Conservation (phyloP, 1,140 invertebrate genomes). For the Armadillidium nasatum region DNA sequence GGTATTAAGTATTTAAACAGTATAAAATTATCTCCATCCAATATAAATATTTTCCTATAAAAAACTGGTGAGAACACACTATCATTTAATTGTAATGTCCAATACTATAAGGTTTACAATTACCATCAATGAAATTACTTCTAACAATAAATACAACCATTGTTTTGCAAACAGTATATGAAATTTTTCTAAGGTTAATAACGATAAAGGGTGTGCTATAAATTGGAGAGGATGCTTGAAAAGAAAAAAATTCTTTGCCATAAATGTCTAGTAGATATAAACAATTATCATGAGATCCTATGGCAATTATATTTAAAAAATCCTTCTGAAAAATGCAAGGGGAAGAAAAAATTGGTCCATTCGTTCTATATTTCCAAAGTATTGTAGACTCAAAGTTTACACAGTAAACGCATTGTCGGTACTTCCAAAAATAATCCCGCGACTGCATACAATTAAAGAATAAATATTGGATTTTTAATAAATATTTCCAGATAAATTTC, state of each 20-base stretch:
- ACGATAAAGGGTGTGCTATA: not conserved
- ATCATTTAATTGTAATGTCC: not conserved
- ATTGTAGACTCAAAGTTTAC: not conserved
- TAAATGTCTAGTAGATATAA: not conserved
- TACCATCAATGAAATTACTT: not conserved
- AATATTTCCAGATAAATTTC: not conserved
- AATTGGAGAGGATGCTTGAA: not conserved
- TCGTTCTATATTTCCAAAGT: not conserved
- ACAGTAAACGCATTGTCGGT: not conserved
- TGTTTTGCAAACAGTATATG: not conserved
- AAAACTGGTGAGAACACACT: not conserved
- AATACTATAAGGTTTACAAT: not conserved
- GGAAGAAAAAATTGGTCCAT: not conserved
- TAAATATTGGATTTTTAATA: not conserved
- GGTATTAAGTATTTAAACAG: not conserved
- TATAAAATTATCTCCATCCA: not conserved
- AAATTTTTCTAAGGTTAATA: not conserved
- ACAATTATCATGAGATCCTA: not conserved
- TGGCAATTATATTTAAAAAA: not conserved
- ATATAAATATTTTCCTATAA: not conserved
- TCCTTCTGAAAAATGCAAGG: not conserved
- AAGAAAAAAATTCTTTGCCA: not conserved
- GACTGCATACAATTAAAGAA: not conserved
- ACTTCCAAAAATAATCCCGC: not conserved
- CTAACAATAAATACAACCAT: not conserved